Base-by-base conservation (phyloP, 1,140 invertebrate species). In the Hycleus cichorii region DNA sequence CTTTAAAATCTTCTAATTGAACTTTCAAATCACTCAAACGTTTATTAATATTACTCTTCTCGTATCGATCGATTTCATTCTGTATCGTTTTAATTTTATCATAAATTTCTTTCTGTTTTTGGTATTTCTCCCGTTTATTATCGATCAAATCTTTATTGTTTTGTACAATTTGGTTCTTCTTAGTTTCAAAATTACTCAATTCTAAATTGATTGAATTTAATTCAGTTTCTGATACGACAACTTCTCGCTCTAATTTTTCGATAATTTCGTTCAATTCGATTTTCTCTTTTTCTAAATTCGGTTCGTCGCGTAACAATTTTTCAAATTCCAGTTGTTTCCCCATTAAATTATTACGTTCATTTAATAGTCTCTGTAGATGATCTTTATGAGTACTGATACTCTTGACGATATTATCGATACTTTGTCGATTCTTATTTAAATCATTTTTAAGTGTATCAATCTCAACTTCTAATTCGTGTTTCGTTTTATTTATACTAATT, bases 391-490 rank as follows among this genome's bases (percentile, higher is more conserved):
- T 47, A 24, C 61, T 50, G 10, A 68, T 40, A 26, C 61, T 63
- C 42, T 65, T 64, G 24, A 51, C 49, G 2, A 52, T 18, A 3
- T 58, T 39, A 11, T 70, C 70, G 12, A 44, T 49, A 24, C 61
- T 56, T 47, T 63, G 53, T 49, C 60, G 56, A 7, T 60, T 40
- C 47, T 64, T 61, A 18, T 18, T 57, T 39, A 71, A 45, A 49
- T 72, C 76, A 50, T 70, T 70, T 63, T 79, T 78, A 18, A 73
- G 60, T 25, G 73, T 71, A 52, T 62, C 63, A 10, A 80, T 64
- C 49, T 76, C 70, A 43, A 68, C 70, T 58, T 79, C 77, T 18
- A 77, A 58, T 53, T 77, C 76, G 49, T 78, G 74, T 52, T 76
- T 74, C 2, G 74, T 74, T 4, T 75, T 74, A 24, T 74, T 68